phyloP scores from a whole-genome alignment of 2,113 vertebrate genomes.

The Macrotis lagotis region DNA sequence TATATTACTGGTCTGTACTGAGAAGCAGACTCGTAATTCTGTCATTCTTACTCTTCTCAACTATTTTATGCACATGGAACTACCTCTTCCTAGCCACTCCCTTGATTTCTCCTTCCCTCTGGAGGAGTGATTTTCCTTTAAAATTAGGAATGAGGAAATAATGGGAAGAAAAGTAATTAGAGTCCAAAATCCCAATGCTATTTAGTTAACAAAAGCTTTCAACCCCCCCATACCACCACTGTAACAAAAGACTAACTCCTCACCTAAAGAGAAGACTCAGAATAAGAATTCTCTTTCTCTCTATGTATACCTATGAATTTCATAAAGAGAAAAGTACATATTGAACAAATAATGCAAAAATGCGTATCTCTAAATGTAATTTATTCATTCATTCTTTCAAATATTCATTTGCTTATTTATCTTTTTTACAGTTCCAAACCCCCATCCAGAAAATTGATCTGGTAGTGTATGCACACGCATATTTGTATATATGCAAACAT shows the following conservation, averaged over 20 bases:
- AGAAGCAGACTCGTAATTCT: neutral
- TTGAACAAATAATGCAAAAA: neutral
- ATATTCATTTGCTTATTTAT: too few relatives aligned
- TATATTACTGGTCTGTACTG: neutral
- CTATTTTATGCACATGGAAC: neutral
- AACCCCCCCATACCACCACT: neutral
- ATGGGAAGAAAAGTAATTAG: neutral
- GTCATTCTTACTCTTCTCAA: neutral
- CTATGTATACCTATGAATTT: neutral
- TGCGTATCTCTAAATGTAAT: neutral
- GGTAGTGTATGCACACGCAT: neutral
- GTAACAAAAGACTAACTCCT: neutral
- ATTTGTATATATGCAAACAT: neutral
- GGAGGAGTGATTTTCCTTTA: neutral
- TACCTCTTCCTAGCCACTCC: neutral
- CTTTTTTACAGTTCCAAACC: neutral
- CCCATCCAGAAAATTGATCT: neutral
- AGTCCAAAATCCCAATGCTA: neutral
- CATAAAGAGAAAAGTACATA: neutral
- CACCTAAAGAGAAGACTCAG: neutral
- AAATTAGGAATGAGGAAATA: neutral
- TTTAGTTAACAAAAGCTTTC: neutral
- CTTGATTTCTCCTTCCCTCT: neutral
- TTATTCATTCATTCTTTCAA: too few relatives aligned
- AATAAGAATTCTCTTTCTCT: neutral